Conservation (phyloP, 2,113 vertebrate species). For the Actenoides lindsayi region DNA sequence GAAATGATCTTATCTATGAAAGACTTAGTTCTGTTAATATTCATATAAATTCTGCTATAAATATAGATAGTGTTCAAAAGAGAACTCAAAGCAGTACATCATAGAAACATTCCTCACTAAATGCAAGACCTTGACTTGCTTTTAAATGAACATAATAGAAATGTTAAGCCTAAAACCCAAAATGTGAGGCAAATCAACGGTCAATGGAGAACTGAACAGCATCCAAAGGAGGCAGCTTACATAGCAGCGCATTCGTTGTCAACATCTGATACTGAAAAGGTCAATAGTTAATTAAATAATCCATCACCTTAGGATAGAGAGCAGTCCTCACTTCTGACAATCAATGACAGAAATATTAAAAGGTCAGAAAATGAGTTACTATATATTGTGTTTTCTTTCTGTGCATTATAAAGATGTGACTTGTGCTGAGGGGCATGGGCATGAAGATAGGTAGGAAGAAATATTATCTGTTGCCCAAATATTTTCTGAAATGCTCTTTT, state of each 20-base stretch:
- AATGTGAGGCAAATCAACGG: slow-evolving; percentile 66
- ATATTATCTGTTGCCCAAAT: slow-evolving; percentile 38
- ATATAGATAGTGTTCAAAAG: not conserved
- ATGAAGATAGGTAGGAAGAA: slow-evolving; percentile 42
- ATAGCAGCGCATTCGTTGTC: slow-evolving; percentile 90
- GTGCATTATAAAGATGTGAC: slow-evolving; percentile 74
- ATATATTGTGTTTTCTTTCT: slow-evolving; percentile 77
- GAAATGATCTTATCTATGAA: not conserved
- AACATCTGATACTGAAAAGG: slow-evolving; percentile 95
- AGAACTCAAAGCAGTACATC: not conserved
- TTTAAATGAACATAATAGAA: slow-evolving; percentile 49
- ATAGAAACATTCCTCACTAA: not conserved
- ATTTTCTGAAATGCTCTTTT: slow-evolving; percentile 33
- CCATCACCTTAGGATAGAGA: slow-evolving; percentile 97
- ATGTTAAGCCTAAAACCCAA: slow-evolving; percentile 47
- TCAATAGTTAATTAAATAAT: slow-evolving; percentile 99
- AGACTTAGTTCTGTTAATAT: not conserved
- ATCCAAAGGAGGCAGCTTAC: slow-evolving; percentile 84
- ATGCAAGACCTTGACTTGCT: not conserved
- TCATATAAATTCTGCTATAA: not conserved
- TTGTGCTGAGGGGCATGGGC: slow-evolving; percentile 1
- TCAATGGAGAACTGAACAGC: slow-evolving; percentile 80
- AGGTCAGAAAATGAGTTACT: slow-evolving; percentile 94
- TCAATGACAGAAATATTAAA: slow-evolving; percentile 96
- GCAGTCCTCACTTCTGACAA: slow-evolving; percentile 87